Base-by-base conservation (phyloP, 2,888 invertebrate genomes). In the Chrysotoxum bicinctum region DNA sequence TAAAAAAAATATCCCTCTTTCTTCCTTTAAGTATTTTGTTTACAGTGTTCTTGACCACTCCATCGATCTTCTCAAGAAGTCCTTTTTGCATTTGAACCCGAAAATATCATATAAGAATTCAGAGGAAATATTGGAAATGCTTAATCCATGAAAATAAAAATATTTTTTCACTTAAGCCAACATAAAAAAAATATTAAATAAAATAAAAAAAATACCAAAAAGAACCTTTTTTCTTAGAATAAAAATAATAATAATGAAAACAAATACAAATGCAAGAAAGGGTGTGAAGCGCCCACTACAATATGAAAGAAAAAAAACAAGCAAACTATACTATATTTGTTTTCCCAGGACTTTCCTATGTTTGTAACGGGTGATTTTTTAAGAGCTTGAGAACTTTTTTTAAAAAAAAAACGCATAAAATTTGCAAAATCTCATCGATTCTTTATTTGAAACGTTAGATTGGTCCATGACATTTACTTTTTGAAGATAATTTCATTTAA, bases 291-390 rank as follows among this genome's bases (percentile, higher is more conserved):
- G 30, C 30, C 8, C 7, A 43, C 16, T 64, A 21, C 12, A 58
- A 4, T 8, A 30, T 6, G n/a, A n/a, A 19, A 45, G 26, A 62
- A 45, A 1, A 60, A 40, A n/a, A 37, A 19, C 35, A 60, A 40
- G 3, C 10, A 60, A 58, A 16, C 43, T 62, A 26, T 40, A 12
- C 7, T 14, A 37, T 60, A 16, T 62, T 62, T 30, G 30, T 48
- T 26, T 79, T 52, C 12, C 10, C 12, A 43, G 21, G 43, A 43
- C 52, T n/a, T n/a, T n/a, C n/a, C n/a, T n/a, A n/a, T n/a, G n/a
- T n/a, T n/a, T n/a, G n/a, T n/a, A n/a, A n/a, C n/a, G n/a, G n/a
- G n/a, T n/a, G n/a, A n/a, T n/a, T n/a, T n/a, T n/a, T n/a, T n/a
- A n/a, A n/a, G n/a, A n/a, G n/a, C n/a, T n/a, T n/a, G n/a, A n/a